Percentiles rank a stretch among this genome's conserved stretches.
These are phyloP conservation scores for Drosophila orosa DNA, from an alignment of 1,140 invertebrate species.

Conservation along the genomic window DNA sequence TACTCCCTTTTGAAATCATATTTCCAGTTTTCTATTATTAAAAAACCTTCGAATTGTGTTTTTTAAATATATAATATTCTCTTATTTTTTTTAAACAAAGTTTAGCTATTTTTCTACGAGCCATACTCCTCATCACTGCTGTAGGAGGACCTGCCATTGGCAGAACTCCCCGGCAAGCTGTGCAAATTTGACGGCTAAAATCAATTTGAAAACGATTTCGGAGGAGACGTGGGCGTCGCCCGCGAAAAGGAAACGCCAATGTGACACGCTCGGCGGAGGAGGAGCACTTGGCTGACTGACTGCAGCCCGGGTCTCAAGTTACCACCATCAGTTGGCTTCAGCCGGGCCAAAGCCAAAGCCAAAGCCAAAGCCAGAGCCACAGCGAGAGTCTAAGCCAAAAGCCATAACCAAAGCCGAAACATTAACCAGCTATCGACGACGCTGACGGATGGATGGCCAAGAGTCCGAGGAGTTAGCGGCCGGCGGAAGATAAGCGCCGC, in stretches of 20 bases:
- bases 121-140: neutral
- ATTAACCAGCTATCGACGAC: conserved; percentile 81
- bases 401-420: conserved; percentile 32
- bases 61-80: neutral
- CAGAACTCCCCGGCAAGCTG: conserved; percentile 51
- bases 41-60: too few species aligned
- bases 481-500: conserved; percentile 67
- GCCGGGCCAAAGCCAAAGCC: conserved; percentile 6
- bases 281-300: conserved; percentile 46
- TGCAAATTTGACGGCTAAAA: conserved; percentile 81
- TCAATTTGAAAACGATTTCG: conserved; percentile 81
- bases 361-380: neutral
- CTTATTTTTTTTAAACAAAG: neutral
- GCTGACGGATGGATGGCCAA: conserved; percentile 74
- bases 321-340: conserved; percentile 27
- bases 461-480: conserved; percentile 33
- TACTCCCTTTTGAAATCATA: neutral
- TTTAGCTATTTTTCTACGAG: neutral
- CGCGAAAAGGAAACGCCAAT: conserved; percentile 79
- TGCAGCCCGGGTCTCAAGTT: conserved; percentile 40
- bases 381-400: conserved; percentile 27
- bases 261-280: conserved; percentile 71
- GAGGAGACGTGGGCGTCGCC: conserved; percentile 71
- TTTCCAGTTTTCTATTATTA: too few species aligned
- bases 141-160: conserved; percentile 31